Conservation (phyloP, 2,113 vertebrate species). For the Oryzias celebensis region DNA sequence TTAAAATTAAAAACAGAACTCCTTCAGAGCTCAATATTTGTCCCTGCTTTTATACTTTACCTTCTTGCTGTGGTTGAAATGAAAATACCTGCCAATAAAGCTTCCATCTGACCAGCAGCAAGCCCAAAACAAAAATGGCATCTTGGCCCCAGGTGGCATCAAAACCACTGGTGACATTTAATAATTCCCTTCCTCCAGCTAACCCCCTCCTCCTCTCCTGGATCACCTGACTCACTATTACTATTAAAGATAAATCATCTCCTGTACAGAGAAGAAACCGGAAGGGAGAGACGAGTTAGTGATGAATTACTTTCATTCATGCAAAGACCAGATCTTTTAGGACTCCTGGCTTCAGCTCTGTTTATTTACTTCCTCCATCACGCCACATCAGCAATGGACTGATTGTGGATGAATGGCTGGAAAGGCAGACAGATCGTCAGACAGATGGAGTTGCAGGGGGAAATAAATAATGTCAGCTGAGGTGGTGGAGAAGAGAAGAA, state of each 20-base stretch:
- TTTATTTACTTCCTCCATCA: conserved; percentile 70
- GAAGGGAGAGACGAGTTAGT: conserved; percentile 30
- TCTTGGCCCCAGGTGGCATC: conserved; percentile 58
- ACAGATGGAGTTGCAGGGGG: conserved; percentile 56
- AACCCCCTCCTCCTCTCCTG: conserved; percentile 17
- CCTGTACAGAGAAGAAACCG: conserved; percentile 21
- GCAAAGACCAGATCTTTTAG: conserved; percentile 71
- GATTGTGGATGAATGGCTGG: conserved; percentile 58
- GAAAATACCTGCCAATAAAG: conserved; percentile 41
- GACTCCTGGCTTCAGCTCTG: conserved; percentile 64
- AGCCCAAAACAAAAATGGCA: conserved; percentile 61
- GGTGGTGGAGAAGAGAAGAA: conserved; percentile 36
- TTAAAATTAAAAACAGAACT: conserved; percentile 4
- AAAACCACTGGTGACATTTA: conserved; percentile 65
- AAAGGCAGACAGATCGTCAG: conserved; percentile 51
- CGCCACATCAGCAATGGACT: conserved; percentile 61
- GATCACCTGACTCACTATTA: conserved; percentile 57
- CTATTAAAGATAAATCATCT: conserved; percentile 66
- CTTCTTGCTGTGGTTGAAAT: conserved; percentile 17
- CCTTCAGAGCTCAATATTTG: conserved; percentile 2
- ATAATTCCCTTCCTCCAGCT: conserved; percentile 51
- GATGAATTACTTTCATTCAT: conserved; percentile 66
- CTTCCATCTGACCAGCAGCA: conserved; percentile 42
- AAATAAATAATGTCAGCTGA: conserved; percentile 65
- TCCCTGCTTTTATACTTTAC: conserved; percentile 4